A percentile compares a stretch with the other conserved stretches of the same genome.
These are phyloP conservation scores for Eriosoma lanigerum DNA, from an alignment of 1,140 invertebrate genomes.

Conservation along the genomic window DNA sequence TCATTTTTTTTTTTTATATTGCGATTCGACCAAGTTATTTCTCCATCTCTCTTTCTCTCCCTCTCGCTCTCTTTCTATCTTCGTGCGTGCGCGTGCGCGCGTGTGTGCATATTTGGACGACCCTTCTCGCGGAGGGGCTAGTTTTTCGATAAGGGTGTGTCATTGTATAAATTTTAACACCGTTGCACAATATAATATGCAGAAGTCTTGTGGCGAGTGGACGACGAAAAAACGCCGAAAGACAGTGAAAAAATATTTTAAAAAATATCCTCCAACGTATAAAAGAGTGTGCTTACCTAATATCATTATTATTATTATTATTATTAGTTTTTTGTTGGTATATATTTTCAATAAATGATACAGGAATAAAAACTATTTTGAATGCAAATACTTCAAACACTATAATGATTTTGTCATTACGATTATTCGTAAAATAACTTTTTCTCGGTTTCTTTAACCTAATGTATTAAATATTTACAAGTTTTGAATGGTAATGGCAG, in stretches of 20 bases:
- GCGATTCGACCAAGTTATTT: not conserved
- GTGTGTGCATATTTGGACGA: not conserved
- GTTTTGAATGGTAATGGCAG: too few relatives aligned
- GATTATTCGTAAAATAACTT: too few relatives aligned
- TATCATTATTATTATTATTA: not conserved
- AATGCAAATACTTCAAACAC: too few relatives aligned
- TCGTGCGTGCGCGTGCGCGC: too few relatives aligned
- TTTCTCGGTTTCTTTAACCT: too few relatives aligned
- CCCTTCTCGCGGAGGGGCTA: not conserved
- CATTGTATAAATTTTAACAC: constrained; percentile 9
- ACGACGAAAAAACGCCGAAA: not conserved
- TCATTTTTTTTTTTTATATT: not conserved
- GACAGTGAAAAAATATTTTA: not conserved
- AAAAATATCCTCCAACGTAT: not conserved
- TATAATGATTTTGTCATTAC: too few relatives aligned
- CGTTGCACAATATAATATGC: not conserved
- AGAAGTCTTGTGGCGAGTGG: not conserved
- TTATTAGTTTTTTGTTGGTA: too few relatives aligned
- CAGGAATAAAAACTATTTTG: too few relatives aligned
- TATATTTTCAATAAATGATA: too few relatives aligned
- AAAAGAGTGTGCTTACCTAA: too few relatives aligned
- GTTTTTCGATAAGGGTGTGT: constrained; percentile 17
- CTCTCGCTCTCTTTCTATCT: too few relatives aligned
- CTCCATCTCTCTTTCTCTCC: not conserved
- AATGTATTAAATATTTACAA: too few relatives aligned